Evolutionary conservation across 2,113 vertebrate genomes (phyloP).

Genomic region (Syngnathus floridae): DNA sequence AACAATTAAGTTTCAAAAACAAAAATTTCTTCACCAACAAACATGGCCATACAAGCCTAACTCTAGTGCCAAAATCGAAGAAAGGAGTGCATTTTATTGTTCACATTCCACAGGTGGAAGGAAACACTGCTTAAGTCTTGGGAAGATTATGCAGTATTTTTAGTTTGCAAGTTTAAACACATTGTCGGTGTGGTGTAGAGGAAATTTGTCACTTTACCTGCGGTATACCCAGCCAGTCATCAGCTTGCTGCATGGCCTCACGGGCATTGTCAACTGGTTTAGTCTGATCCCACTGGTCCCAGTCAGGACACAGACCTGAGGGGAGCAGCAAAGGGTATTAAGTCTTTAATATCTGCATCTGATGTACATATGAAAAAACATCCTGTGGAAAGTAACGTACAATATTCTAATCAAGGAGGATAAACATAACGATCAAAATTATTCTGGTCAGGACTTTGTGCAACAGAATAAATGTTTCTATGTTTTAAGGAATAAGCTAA

Average conservation of each 20-base stretch:
- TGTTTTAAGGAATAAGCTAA: neutral
- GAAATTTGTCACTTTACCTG: conserved; percentile 67
- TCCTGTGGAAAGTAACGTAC: neutral
- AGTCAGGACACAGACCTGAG: conserved; percentile 87
- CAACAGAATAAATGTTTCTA: neutral
- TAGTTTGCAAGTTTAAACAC: neutral
- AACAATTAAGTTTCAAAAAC: no score
- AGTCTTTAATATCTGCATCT: neutral
- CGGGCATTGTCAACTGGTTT: conserved; percentile 88
- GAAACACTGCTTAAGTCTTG: neutral
- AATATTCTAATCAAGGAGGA: neutral
- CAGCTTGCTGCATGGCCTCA: conserved; percentile 92
- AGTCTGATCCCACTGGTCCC: conserved; percentile 88
- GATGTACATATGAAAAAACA: no score
- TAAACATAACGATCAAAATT: neutral
- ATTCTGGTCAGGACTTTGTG: neutral
- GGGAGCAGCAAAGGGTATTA: neutral
- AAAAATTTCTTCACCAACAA: no score
- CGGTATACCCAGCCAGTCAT: conserved; percentile 89
- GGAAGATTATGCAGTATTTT: neutral
- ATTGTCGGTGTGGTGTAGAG: neutral
- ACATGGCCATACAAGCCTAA: no score
- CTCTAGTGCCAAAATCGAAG: neutral
- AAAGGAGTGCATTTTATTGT: neutral
- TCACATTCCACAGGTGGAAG: neutral